These are phyloP conservation scores for Pedetes capensis DNA, from an alignment of 2,113 vertebrate species.

Conservation along the genomic window DNA sequence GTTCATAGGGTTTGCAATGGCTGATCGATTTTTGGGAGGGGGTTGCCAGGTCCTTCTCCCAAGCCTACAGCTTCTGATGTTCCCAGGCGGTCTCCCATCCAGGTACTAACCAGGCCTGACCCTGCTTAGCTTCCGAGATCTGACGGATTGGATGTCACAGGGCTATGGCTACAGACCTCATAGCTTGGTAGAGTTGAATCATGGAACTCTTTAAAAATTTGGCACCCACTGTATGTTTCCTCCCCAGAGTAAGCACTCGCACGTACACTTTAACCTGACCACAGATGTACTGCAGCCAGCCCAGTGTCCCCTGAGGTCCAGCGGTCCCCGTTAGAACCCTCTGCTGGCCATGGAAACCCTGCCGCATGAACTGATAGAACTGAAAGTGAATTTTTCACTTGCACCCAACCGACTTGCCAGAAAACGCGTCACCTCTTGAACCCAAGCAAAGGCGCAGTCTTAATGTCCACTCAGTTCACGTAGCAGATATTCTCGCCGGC, in stretches of 20 bases:
- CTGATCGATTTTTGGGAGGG: too few species aligned
- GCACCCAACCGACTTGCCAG: neutral
- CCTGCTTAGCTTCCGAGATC: too few species aligned
- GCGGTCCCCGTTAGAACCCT: neutral
- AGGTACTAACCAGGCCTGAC: too few species aligned
- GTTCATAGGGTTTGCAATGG: too few species aligned
- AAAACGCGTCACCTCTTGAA: neutral
- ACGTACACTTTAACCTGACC: neutral
- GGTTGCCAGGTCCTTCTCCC: too few species aligned
- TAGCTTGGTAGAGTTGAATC: neutral
- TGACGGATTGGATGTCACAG: too few species aligned
- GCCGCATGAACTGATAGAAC: neutral
- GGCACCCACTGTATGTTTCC: neutral
- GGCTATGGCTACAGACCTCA: neutral
- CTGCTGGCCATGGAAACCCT: neutral
- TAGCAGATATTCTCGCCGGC: neutral
- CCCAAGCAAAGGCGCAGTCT: neutral
- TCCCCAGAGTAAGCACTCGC: neutral
- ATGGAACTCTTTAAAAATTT: neutral
- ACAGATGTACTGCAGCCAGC: neutral
- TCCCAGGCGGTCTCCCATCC: too few species aligned
- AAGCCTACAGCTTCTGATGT: too few species aligned
- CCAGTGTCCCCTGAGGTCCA: fast-evolving
- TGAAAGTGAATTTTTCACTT: neutral
- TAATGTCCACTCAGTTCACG: neutral